phyloP scores from a whole-genome alignment of 2,113 vertebrate genomes.

The Prochilodus magdalenae region DNA sequence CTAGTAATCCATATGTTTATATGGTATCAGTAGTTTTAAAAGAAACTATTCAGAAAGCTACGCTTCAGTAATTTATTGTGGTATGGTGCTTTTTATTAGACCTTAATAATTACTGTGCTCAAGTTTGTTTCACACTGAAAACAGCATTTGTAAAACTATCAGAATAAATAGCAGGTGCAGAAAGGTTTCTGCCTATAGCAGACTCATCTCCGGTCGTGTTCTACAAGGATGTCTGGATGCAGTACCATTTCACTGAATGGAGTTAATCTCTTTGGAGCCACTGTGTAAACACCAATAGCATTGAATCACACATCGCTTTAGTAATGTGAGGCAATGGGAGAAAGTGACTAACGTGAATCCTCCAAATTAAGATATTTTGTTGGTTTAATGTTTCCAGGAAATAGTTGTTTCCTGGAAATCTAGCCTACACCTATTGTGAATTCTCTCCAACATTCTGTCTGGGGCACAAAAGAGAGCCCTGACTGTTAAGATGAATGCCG shows the following conservation, averaged over 20 bases:
- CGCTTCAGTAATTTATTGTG: neutral
- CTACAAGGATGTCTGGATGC: neutral
- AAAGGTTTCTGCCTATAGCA: neutral
- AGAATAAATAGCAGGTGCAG: conserved; percentile 7
- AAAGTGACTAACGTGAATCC: neutral
- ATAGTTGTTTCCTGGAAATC: neutral
- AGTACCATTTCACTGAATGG: neutral
- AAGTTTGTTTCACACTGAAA: neutral
- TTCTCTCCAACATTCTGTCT: neutral
- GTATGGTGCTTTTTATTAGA: neutral
- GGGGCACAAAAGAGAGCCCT: too few relatives aligned
- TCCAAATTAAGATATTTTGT: neutral
- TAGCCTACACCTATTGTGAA: neutral
- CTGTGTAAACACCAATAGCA: neutral
- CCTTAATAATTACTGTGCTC: neutral
- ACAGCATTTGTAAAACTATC: conserved; percentile 18
- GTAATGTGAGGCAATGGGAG: neutral
- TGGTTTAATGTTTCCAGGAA: neutral
- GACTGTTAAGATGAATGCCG: too few relatives aligned
- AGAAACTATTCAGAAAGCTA: neutral
- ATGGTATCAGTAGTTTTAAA: neutral
- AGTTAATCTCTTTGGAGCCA: neutral
- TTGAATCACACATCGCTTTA: neutral
- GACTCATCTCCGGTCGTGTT: neutral
- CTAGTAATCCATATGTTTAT: neutral